Conservation (phyloP, 2,797 vertebrate species). For the Takifugu ocellatus region DNA sequence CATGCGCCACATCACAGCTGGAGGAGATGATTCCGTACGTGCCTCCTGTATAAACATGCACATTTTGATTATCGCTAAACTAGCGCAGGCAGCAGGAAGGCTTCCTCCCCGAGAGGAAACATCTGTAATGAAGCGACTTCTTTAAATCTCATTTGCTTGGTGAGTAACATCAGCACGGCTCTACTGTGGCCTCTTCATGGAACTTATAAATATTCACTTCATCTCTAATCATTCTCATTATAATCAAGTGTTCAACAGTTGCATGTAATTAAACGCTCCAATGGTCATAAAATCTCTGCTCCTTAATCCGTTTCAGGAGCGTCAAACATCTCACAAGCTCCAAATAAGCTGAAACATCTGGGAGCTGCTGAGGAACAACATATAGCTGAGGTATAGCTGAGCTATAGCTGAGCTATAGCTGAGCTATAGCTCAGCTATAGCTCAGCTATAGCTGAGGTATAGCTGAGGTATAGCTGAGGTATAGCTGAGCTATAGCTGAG, state of each 20-base stretch:
- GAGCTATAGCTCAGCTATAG: too few species aligned
- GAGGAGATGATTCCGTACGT: not conserved
- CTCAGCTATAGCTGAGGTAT: too few species aligned
- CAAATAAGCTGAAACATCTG: slow-evolving; percentile 3
- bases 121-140: slow-evolving; percentile 25
- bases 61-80: not conserved
- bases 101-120: not conserved
- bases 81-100: too few species aligned
- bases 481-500: too few species aligned
- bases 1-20: too few species aligned
- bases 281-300: slow-evolving; percentile 23
- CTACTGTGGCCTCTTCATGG: slow-evolving; percentile 29
- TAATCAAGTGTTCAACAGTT: slow-evolving; percentile 58
- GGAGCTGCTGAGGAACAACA: not conserved
- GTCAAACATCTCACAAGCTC: not conserved
- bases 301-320: not conserved
- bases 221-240: slow-evolving; percentile 60
- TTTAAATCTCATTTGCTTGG: slow-evolving; percentile 40
- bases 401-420: too few species aligned
- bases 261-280: slow-evolving; percentile 53
- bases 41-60: too few species aligned
- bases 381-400: not conserved
- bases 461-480: too few species aligned
- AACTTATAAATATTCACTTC: slow-evolving; percentile 59
- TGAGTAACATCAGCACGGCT: slow-evolving; percentile 20